These are phyloP conservation scores for Entomyzon cyanotis DNA, from an alignment of 2,113 vertebrate genomes.

Conservation along the genomic window DNA sequence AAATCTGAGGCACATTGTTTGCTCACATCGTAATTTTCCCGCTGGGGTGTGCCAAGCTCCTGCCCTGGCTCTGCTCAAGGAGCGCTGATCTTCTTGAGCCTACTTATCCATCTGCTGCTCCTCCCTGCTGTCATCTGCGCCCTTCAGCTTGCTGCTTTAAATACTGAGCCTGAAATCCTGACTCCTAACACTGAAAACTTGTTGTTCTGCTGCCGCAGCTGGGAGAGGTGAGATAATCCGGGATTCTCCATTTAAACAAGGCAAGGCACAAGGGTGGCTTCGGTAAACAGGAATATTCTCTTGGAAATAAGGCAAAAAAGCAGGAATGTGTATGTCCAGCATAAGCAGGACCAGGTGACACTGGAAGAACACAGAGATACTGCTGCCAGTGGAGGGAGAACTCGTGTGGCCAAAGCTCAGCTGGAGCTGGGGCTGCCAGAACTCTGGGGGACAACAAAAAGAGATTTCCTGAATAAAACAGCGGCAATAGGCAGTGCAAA, in stretches of 20 bases:
- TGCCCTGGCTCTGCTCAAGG: neutral
- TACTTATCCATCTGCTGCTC: neutral
- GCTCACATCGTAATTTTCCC: fast-evolving
- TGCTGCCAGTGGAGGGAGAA: neutral
- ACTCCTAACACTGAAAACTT: neutral
- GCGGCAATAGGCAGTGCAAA: neutral
- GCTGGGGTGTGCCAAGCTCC: neutral
- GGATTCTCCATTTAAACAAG: neutral
- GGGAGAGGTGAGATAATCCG: neutral
- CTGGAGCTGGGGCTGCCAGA: neutral
- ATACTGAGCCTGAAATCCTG: neutral
- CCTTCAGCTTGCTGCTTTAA: neutral
- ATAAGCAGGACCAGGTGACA: neutral
- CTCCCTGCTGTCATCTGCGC: neutral
- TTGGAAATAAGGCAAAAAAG: neutral
- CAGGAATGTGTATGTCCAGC: neutral
- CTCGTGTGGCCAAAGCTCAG: neutral
- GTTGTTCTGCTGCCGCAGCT: fast-evolving
- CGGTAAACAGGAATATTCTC: neutral
- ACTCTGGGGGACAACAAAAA: neutral
- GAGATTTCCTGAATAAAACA: neutral
- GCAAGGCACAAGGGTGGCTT: neutral
- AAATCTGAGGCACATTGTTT: neutral
- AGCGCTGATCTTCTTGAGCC: neutral
- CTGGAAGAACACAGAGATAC: neutral